These are phyloP conservation scores for Leucoma salicis DNA, from an alignment of 2,888 invertebrate genomes.

Conservation along the genomic window DNA sequence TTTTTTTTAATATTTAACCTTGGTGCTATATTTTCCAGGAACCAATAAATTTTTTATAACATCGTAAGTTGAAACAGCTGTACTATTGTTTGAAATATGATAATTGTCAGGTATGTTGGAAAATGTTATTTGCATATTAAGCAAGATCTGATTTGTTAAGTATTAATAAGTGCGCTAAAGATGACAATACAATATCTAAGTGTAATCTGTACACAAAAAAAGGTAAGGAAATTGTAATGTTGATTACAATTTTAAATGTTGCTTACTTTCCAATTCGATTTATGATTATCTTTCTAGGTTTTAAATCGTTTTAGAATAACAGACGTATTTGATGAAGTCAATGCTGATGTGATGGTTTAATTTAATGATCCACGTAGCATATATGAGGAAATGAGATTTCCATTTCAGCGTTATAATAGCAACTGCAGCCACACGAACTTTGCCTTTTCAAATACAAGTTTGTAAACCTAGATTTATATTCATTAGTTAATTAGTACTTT, in stretches of 20 bases:
- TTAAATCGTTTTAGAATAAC: neutral
- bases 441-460: constrained; percentile 14
- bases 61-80: neutral
- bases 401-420: constrained; percentile 6
- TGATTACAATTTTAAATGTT: neutral
- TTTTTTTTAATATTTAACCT: constrained; percentile 13
- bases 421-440: constrained; percentile 8
- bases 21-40: constrained; percentile 29
- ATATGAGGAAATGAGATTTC: constrained; percentile 27
- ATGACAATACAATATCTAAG: constrained; percentile 3
- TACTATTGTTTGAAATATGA: neutral
- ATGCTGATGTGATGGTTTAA: constrained; percentile 6
- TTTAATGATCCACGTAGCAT: constrained; percentile 14
- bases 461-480: constrained; percentile 8
- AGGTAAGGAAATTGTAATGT: neutral
- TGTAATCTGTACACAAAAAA: too few species aligned
- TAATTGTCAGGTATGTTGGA: neutral
- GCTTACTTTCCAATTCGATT: neutral
- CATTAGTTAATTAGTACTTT: constrained; percentile 6
- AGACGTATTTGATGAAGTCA: too few species aligned
- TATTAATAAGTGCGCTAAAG: constrained; percentile 11
- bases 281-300: neutral
- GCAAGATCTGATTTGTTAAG: constrained; percentile 27
- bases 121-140: constrained; percentile 7
- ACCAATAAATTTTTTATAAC: neutral